phyloP scores from a whole-genome alignment of 2,797 vertebrate genomes.

The Pelochelys cantorii region DNA sequence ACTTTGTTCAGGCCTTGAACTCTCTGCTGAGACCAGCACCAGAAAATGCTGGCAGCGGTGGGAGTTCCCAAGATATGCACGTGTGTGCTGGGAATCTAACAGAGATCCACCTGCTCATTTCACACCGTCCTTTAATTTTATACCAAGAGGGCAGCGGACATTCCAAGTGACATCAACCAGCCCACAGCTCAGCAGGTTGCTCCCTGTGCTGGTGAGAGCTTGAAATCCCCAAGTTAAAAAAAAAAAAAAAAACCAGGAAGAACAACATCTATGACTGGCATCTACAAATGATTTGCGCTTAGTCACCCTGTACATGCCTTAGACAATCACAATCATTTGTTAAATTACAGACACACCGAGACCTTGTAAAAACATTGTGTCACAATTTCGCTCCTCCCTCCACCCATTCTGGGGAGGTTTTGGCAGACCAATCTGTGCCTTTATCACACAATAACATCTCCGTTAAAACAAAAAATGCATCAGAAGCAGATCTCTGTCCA shows the following conservation, averaged over 20 bases:
- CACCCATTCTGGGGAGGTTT: not conserved
- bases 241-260: not conserved
- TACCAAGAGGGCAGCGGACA: not conserved
- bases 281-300: not conserved
- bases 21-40: not conserved
- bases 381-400: not conserved
- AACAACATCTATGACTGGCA: not conserved
- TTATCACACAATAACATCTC: not conserved
- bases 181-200: too few species aligned
- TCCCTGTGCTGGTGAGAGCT: not conserved
- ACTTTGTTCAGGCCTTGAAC: fast-evolving
- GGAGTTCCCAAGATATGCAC: not conserved
- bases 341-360: fast-evolving
- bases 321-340: not conserved
- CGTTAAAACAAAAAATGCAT: not conserved
- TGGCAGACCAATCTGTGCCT: not conserved
- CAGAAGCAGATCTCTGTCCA: not conserved
- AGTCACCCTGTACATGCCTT: not conserved
- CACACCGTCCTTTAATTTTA: not conserved
- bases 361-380: not conserved
- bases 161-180: not conserved
- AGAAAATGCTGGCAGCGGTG: not conserved
- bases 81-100: not conserved
- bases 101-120: not conserved
- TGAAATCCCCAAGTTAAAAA: not conserved